Evolutionary conservation across 2,113 vertebrate species (phyloP), one percentile per base, ranked within the genome.

Genomic region (Dromaius novaehollandiae): DNA sequence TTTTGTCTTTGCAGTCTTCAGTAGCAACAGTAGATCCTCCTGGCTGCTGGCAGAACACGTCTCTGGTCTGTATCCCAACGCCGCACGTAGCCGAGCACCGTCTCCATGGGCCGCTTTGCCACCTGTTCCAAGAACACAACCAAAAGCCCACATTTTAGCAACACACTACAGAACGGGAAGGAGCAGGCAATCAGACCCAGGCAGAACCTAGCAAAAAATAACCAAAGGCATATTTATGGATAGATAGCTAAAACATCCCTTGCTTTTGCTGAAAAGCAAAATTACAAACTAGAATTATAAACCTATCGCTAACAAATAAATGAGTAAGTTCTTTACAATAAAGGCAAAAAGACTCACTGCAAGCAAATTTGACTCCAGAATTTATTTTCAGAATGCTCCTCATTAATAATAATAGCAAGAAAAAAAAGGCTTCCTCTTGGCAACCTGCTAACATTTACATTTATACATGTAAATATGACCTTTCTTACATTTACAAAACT

Each of bases 21-120:
- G 98, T 50, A 53, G 98, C 91, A 18, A 94, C 85, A 6, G 95
- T 83, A 18, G 98, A 63, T 1, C 92, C 98, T 64, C 96, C 98
- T 0, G 96, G 97, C 48, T 98, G 98, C 78, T 98, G 98, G 94
- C 99, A 99, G 81, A 89, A 89, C 44, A 99, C 99, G 0, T 98
- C 98, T 60, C 99, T 97, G 1, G 97, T 99, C 96, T 99, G 99
- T 85, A 99, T 98, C 32, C 99, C 99, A 21, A 99, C 98, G 1
- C 99, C 99, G 1, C 99, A 99, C 9, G 98, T 98, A 0, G 99
- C 98, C 0, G 99, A 99, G 97, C 99, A 99, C 76, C 80, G 84
- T 14, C 97, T 98, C 99, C 99, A 99, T 6, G 96, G 89, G 3
- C 98, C 98, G 5, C 97, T 95, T 51, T 98, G 98, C 99, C 99